Percentiles rank a stretch among this genome's conserved stretches.
phyloP scores from a whole-genome alignment of 92 coral and sea anemone genomes.

The Zoanthus sociatus region DNA sequence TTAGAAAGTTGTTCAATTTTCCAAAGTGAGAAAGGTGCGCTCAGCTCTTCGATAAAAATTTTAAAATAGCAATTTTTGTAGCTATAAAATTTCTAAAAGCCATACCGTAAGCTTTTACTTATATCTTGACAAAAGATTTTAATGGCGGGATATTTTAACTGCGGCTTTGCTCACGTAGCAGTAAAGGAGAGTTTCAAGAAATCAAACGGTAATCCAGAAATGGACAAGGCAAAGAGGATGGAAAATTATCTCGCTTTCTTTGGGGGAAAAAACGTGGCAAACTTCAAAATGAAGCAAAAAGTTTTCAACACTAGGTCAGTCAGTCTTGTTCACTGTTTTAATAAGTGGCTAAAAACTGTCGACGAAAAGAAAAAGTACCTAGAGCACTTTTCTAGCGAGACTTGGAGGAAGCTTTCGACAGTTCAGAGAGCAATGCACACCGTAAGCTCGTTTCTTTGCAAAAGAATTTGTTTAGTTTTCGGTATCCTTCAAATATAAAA shows the following conservation, averaged over 20 bases:
- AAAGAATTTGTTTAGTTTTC: slow-evolving; percentile 2
- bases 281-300: not conserved
- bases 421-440: not conserved
- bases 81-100: too few species aligned
- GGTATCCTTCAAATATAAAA: slow-evolving; percentile 27
- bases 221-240: slow-evolving; percentile 28
- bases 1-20: too few species aligned
- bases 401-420: not conserved
- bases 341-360: not conserved
- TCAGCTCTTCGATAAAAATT: too few species aligned
- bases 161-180: not conserved
- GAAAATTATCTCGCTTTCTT: slow-evolving; percentile 9
- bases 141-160: too few species aligned
- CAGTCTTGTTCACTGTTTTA: not conserved
- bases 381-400: not conserved
- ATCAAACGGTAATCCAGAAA: slow-evolving; percentile 23
- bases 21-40: too few species aligned
- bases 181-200: slow-evolving; percentile 46
- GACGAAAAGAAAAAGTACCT: not conserved
- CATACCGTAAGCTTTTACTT: too few species aligned
- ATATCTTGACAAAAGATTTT: too few species aligned
- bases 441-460: slow-evolving; percentile 36
- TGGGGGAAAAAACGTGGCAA: not conserved
- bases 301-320: not conserved
- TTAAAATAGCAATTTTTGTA: too few species aligned